These are phyloP conservation scores for Latrodectus geometricus DNA, from an alignment of 1,140 invertebrate species.

Conservation along the genomic window DNA sequence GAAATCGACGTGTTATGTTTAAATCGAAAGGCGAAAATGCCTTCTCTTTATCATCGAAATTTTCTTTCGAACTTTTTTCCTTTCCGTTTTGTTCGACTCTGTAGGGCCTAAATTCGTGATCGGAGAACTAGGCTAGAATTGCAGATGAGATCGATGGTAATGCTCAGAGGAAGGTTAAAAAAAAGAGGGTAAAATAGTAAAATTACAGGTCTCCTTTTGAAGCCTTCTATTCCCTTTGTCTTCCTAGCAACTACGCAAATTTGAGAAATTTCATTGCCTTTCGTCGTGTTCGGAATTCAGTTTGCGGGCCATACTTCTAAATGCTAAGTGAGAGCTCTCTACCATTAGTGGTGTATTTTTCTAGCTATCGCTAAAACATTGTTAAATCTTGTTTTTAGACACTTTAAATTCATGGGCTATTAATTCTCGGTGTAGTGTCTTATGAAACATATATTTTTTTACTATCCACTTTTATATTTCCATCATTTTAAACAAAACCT, in stretches of 20 bases:
- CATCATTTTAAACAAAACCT: too few species aligned
- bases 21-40: constrained; percentile 37
- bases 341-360: constrained; percentile 2
- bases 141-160: constrained; percentile 26
- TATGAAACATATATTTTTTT: too few species aligned
- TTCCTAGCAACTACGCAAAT: constrained; percentile 10
- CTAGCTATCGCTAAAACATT: not conserved
- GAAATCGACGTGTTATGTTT: constrained; percentile 46
- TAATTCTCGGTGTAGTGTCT: too few species aligned
- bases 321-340: constrained; percentile 6
- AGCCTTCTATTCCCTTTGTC: constrained; percentile 21
- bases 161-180: not conserved
- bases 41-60: constrained; percentile 49
- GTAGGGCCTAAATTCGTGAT: constrained; percentile 45
- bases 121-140: constrained; percentile 36
- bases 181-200: constrained; percentile 31
- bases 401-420: constrained; percentile 7
- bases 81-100: not conserved
- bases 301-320: constrained; percentile 5
- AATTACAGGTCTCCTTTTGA: constrained; percentile 49
- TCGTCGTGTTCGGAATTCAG: constrained; percentile 46
- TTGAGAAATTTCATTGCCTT: constrained; percentile 58
- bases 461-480: too few species aligned
- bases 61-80: constrained; percentile 30
- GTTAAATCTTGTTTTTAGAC: constrained; percentile 12